Percentiles rank a stretch among this genome's conserved stretches.
Evolutionary conservation across 2,113 vertebrate genomes (phyloP).

Genomic region (Macaca mulatta): DNA sequence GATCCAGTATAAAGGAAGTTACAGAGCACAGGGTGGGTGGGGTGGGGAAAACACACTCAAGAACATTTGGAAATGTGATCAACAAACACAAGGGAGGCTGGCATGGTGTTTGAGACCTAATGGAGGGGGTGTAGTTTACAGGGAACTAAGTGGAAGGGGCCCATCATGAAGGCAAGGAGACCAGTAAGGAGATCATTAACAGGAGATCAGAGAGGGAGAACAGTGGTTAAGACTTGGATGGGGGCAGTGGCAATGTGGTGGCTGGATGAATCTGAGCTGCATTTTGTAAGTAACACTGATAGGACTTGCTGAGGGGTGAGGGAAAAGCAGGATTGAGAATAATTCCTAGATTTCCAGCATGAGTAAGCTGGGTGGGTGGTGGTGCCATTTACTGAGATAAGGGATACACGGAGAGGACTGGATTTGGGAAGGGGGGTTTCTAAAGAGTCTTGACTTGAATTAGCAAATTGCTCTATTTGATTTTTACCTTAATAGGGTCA

Average conservation of each 20-base stretch:
- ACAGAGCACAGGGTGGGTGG: background rate
- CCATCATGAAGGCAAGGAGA: background rate
- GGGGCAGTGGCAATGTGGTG: background rate
- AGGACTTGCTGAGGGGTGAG: background rate
- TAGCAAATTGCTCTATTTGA: background rate
- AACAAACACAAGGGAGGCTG: background rate
- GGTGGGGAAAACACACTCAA: background rate
- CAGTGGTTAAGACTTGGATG: background rate
- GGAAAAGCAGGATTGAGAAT: background rate
- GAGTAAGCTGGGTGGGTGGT: background rate
- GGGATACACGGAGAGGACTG: background rate
- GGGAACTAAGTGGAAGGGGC: background rate
- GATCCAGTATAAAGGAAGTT: background rate
- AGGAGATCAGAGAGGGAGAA: background rate
- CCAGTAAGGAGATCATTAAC: too few relatives aligned
- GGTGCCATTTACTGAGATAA: background rate
- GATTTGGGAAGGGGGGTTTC: background rate
- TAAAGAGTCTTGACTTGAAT: background rate
- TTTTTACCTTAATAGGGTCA: background rate
- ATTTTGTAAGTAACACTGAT: background rate
- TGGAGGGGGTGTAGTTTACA: background rate
- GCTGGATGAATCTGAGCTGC: background rate
- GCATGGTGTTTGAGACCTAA: background rate
- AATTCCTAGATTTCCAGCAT: background rate
- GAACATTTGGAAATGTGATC: background rate